Evolutionary conservation across 2,113 vertebrate genomes (phyloP).

Genomic region (Halcyon malimbica): DNA sequence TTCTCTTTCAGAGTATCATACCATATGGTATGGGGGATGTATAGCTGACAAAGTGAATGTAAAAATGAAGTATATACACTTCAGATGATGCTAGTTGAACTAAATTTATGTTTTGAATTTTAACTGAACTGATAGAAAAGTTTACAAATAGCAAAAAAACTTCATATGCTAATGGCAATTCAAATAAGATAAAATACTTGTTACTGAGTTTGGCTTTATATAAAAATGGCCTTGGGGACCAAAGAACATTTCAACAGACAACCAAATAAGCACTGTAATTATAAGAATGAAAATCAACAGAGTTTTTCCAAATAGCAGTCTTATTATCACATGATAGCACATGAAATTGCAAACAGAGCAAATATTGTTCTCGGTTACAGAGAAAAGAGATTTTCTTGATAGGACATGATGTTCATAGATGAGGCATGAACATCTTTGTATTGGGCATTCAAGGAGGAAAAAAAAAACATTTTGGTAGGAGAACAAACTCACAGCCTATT

Average conservation of each 20-base stretch:
- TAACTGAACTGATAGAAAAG: constrained; percentile 38
- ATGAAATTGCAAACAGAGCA: constrained; percentile 28
- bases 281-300: not conserved
- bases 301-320: constrained; percentile 3
- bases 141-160: constrained; percentile 14
- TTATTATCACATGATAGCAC: constrained; percentile 45
- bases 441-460: not conserved
- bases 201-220: not conserved
- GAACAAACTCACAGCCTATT: not conserved
- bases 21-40: constrained; percentile 43
- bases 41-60: constrained; percentile 46
- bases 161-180: constrained; percentile 23
- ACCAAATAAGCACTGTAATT: not conserved
- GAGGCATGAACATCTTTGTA: not conserved
- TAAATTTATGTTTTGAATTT: constrained; percentile 61
- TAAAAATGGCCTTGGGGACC: constrained; percentile 2
- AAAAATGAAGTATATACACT: constrained; percentile 50
- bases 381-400: constrained; percentile 11
- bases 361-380: not conserved
- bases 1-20: constrained; percentile 36
- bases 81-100: constrained; percentile 54
- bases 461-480: not conserved
- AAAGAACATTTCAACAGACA: constrained; percentile 22
- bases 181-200: constrained; percentile 11
- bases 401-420: not conserved